Conservation (phyloP, 2,113 vertebrate genomes). For the Meriones unguiculatus region DNA sequence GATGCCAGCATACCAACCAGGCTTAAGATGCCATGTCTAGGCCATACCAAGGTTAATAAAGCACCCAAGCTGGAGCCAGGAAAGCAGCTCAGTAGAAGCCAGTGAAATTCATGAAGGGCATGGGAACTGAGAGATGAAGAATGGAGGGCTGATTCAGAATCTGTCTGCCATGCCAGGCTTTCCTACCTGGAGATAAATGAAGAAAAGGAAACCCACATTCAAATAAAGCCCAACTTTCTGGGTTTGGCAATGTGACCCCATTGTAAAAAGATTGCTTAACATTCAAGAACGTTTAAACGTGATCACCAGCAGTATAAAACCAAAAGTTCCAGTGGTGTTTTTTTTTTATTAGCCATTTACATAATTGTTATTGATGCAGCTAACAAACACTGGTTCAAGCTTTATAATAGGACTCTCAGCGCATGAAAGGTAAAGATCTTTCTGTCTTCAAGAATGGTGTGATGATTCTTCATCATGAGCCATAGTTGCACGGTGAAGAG, state of each 20-base stretch:
- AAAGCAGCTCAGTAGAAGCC: accelerated
- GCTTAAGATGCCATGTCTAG: neutral
- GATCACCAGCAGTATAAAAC: neutral
- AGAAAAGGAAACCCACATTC: neutral
- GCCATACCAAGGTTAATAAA: neutral
- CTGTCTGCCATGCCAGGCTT: neutral
- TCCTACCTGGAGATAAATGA: neutral
- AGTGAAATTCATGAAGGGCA: too few species aligned
- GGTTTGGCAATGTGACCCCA: neutral
- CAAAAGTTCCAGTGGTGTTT: neutral
- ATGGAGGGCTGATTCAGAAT: too few species aligned
- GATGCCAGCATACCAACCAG: neutral
- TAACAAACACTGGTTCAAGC: neutral
- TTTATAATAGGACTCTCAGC: neutral
- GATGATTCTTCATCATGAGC: neutral
- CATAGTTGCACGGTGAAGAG: too few species aligned
- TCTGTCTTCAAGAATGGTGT: neutral
- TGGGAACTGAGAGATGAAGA: neutral
- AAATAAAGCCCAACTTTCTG: neutral
- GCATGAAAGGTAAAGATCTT: neutral
- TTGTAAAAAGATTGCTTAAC: neutral
- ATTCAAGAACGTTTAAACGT: neutral
- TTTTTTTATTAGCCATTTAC: neutral
- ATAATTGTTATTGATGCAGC: neutral
- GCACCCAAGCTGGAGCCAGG: neutral